These are phyloP conservation scores for Phyllopteryx taeniolatus DNA, from an alignment of 2,113 vertebrate genomes.

Conservation along the genomic window DNA sequence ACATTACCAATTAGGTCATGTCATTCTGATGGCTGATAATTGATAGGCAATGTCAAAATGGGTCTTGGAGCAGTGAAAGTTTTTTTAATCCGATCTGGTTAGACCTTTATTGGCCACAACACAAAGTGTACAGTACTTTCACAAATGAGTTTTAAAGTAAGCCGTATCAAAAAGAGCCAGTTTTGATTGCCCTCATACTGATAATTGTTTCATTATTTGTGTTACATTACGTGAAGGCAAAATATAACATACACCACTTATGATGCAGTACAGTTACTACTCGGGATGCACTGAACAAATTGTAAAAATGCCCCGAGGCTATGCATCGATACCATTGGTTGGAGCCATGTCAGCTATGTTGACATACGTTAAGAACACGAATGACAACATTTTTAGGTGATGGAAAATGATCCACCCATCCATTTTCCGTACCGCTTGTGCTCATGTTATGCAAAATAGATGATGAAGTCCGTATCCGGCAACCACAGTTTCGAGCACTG, in stretches of 20 bases:
- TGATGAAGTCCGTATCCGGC: too few species aligned
- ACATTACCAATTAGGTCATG: constrained; percentile 64
- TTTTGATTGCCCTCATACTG: not conserved
- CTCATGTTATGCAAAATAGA: too few species aligned
- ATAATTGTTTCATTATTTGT: not conserved
- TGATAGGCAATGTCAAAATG: constrained; percentile 63
- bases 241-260: not conserved
- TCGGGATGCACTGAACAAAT: too few species aligned
- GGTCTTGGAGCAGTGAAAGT: not conserved
- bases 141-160: not conserved
- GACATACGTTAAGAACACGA: too few species aligned
- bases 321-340: too few species aligned
- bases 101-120: not conserved
- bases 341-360: too few species aligned
- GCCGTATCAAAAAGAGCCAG: not conserved
- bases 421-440: too few species aligned
- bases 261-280: too few species aligned
- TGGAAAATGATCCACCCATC: too few species aligned
- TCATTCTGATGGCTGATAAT: constrained; percentile 62
- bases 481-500: too few species aligned
- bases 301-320: too few species aligned
- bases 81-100: not conserved
- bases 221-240: not conserved
- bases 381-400: too few species aligned
- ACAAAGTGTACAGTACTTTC: not conserved